A percentile compares a stretch with the other conserved stretches of the same genome.
Conservation (phyloP, 1,140 invertebrate genomes). For the Amphibalanus amphitrite region DNA sequence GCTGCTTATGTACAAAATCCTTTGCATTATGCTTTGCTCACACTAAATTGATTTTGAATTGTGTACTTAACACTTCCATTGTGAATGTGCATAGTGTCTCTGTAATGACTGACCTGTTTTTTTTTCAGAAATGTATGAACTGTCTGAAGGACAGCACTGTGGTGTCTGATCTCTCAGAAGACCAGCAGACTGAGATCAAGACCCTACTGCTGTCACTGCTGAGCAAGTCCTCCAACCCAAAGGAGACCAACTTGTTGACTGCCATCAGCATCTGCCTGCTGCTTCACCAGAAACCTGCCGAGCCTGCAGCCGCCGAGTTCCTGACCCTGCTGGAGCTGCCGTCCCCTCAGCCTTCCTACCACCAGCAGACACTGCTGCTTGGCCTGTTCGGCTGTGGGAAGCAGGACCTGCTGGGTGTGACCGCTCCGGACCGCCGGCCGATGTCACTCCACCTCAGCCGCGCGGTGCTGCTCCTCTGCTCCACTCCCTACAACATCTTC, state of each 20-base stretch:
- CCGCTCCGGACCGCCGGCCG: no score
- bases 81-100: no score
- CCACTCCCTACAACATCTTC: neutral
- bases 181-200: neutral
- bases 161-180: neutral
- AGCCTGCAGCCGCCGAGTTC: neutral
- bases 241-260: neutral
- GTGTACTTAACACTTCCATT: no score
- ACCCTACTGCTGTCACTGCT: neutral
- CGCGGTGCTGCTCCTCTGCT: neutral
- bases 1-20: no score
- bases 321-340: neutral
- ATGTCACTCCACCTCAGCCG: neutral
- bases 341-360: neutral
- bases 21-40: no score
- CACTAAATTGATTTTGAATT: no score
- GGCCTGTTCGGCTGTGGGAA: neutral
- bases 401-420: neutral
- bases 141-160: neutral
- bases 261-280: neutral
- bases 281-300: neutral
- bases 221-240: neutral
- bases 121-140: neutral
- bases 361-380: neutral
- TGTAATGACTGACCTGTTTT: neutral